Evolutionary conservation across 2,888 invertebrate species (phyloP).

Genomic region (Nomada lathburiana): DNA sequence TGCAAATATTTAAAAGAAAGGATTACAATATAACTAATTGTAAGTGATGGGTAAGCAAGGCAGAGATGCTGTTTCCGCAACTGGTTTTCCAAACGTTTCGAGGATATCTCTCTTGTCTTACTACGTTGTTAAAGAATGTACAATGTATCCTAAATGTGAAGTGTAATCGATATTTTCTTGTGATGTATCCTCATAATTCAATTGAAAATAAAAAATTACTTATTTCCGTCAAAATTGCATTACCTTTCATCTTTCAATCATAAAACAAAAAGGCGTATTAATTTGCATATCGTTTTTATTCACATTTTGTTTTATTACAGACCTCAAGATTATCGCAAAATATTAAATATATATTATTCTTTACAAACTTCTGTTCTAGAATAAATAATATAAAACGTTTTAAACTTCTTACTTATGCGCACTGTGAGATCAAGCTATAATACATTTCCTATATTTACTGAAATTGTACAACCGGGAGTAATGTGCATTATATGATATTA

Average conservation of each 20-base stretch:
- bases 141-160: conserved; percentile 75
- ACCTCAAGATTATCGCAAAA: not conserved
- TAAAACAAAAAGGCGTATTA: not conserved
- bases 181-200: conserved; percentile 73
- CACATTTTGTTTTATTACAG: conserved; percentile 5
- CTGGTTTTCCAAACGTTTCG: conserved; percentile 42
- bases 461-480: not conserved
- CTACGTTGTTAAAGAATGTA: conserved; percentile 57
- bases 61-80: conserved; percentile 35
- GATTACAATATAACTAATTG: conserved; percentile 30
- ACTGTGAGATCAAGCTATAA: conserved; percentile 28
- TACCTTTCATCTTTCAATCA: not conserved
- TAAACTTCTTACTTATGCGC: conserved; percentile 15
- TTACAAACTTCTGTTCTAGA: conserved; percentile 30
- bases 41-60: conserved; percentile 34
- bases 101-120: conserved; percentile 47
- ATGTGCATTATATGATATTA: not conserved
- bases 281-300: conserved; percentile 12
- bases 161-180: conserved; percentile 77
- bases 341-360: conserved; percentile 8
- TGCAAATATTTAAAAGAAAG: conserved; percentile 46
- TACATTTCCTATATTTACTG: conserved; percentile 11
- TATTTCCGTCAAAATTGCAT: conserved; percentile 58
- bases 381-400: conserved; percentile 41
- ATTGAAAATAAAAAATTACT: conserved; percentile 69